Evolutionary conservation across 2,113 vertebrate species (phyloP).

Genomic region (Hemichromis elongatus): DNA sequence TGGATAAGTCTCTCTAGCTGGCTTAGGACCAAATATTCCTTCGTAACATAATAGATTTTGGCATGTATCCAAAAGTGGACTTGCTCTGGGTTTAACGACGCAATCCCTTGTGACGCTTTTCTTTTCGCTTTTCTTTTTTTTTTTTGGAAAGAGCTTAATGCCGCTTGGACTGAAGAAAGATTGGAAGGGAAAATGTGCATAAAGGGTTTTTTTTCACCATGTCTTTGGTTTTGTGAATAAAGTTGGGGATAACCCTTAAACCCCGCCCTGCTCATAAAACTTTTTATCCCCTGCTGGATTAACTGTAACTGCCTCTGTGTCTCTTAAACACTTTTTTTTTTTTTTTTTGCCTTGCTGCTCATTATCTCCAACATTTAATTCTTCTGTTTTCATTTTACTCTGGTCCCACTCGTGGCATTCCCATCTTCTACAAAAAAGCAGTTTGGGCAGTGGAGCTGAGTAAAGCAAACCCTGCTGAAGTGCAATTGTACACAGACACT

Average conservation of each 20-base stretch:
- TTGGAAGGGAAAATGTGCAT: not conserved
- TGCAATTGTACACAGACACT: not conserved
- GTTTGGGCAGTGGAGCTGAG: not conserved
- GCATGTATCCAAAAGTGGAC: constrained; percentile 10
- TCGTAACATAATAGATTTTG: constrained; percentile 27
- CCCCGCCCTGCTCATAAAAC: constrained; percentile 34
- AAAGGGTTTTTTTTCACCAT: not conserved
- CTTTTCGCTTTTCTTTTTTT: not conserved
- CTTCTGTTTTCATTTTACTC: not conserved
- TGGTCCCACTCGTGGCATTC: not conserved
- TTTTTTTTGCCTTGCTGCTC: not conserved
- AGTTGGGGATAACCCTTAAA: constrained; percentile 22
- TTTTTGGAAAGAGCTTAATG: not conserved
- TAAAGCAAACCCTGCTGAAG: not conserved
- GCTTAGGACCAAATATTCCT: constrained; percentile 49
- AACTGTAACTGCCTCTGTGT: constrained; percentile 27
- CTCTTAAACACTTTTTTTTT: not conserved
- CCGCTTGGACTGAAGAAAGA: not conserved
- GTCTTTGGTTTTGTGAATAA: constrained; percentile 1
- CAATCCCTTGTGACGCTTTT: constrained; percentile 29
- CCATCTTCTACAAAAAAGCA: not conserved
- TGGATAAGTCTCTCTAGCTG: constrained; percentile 36
- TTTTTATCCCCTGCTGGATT: constrained; percentile 23
- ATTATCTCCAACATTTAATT: not conserved
- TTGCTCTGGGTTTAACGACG: not conserved